Conservation (phyloP, 1,140 invertebrate genomes). For the Idris sp. region DNA sequence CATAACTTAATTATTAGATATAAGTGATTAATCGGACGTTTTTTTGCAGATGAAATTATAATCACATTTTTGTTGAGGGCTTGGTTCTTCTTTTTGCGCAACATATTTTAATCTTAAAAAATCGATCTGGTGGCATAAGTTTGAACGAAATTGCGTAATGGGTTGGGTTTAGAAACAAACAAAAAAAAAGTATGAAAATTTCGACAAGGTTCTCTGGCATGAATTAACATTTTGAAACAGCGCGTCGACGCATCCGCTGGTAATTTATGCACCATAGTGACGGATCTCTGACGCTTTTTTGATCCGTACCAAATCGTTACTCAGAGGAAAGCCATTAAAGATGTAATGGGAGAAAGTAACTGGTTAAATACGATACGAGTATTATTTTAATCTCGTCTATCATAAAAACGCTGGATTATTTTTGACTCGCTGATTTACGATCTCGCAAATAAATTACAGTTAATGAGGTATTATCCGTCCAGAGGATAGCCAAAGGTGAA, state of each 20-base stretch:
- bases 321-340: constrained; percentile 23
- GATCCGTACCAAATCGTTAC: constrained; percentile 27
- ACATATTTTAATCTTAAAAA: too few species aligned
- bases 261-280: constrained; percentile 43
- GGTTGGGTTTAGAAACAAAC: background rate
- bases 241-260: constrained; percentile 3
- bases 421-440: constrained; percentile 57
- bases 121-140: background rate
- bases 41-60: too few species aligned
- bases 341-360: constrained; percentile 53
- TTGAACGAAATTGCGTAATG: constrained; percentile 9
- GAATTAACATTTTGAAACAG: constrained; percentile 44
- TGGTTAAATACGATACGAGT: constrained; percentile 45
- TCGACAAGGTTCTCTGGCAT: constrained; percentile 12
- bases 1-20: too few species aligned
- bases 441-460: constrained; percentile 56
- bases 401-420: constrained; percentile 48
- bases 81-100: too few species aligned
- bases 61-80: too few species aligned
- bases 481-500: constrained; percentile 19
- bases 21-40: too few species aligned
- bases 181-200: background rate
- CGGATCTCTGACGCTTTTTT: constrained; percentile 32
- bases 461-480: constrained; percentile 57
- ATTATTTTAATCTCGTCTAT: constrained; percentile 62